Conservation (phyloP, 1,140 invertebrate species). For the Pseudomyrmex dendroicus region DNA sequence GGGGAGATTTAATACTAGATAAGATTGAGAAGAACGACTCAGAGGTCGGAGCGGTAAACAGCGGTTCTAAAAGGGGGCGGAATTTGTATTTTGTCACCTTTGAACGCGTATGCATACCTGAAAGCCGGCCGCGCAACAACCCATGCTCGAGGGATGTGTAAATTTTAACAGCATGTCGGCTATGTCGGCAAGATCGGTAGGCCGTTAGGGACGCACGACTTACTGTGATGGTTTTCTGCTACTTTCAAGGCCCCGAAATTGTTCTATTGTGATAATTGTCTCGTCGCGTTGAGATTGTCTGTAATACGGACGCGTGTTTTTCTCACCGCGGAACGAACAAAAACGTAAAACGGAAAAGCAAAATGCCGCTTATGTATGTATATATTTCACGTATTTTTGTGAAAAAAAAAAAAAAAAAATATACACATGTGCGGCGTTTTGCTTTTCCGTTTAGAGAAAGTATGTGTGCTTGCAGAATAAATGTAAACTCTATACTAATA, state of each 20-base stretch:
- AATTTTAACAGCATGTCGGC: slow-evolving; percentile 72
- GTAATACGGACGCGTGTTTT: background rate
- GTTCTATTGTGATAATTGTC: slow-evolving; percentile 29
- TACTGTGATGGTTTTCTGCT: background rate
- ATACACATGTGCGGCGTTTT: too few species aligned
- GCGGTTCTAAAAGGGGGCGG: slow-evolving; percentile 60
- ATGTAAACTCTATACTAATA: slow-evolving; percentile 35
- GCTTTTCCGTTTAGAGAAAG: background rate
- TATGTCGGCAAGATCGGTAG: slow-evolving; percentile 9
- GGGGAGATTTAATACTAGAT: slow-evolving; percentile 83
- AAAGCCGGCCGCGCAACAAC: slow-evolving; percentile 64
- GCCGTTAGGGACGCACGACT: background rate
- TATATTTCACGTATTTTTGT: too few species aligned
- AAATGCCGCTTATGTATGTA: too few species aligned
- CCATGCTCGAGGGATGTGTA: slow-evolving; percentile 64
- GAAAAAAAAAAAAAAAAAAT: too few species aligned
- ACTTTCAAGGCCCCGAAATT: slow-evolving; percentile 18
- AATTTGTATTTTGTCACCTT: slow-evolving; percentile 81
- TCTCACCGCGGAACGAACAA: background rate
- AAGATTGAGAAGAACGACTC: slow-evolving; percentile 76
- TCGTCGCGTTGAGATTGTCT: slow-evolving; percentile 10
- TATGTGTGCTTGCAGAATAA: slow-evolving; percentile 7
- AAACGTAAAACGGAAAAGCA: background rate
- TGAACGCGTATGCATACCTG: slow-evolving; percentile 76
- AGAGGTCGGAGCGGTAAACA: slow-evolving; percentile 76